phyloP scores from a whole-genome alignment of 2,797 vertebrate genomes.

The Yasuhikotakia modesta region DNA sequence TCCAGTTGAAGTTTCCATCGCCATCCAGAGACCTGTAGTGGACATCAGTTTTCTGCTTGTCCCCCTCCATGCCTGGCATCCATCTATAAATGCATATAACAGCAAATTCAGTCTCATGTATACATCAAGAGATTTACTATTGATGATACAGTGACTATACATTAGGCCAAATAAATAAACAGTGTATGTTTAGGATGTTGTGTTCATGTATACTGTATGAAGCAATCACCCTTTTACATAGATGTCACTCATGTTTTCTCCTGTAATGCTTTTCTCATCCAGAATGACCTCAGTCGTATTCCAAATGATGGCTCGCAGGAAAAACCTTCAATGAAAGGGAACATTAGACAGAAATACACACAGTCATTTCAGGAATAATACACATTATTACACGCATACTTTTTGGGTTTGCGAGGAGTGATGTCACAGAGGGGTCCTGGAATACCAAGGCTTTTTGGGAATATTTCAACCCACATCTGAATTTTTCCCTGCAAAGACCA shows the following conservation, averaged over 20 bases:
- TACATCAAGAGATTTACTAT: not conserved
- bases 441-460: conserved; percentile 88
- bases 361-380: not conserved
- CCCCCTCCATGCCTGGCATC: conserved; percentile 95
- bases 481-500: conserved; percentile 81
- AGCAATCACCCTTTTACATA: conserved; percentile 91
- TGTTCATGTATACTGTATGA: no score
- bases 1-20: conserved; percentile 99
- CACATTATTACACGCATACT: conserved; percentile 67
- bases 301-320: conserved; percentile 90
- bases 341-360: conserved; percentile 12
- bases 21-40: conserved; percentile 96
- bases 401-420: conserved; percentile 89
- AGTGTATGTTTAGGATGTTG: no score
- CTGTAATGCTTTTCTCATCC: conserved; percentile 96
- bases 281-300: conserved; percentile 93
- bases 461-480: conserved; percentile 98
- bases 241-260: conserved; percentile 98
- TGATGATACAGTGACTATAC: not conserved
- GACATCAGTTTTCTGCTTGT: conserved; percentile 98
- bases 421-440: conserved; percentile 90
- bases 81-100: conserved; percentile 75
- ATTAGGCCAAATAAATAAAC: not conserved
- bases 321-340: conserved; percentile 74
- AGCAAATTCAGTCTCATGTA: not conserved